Percentiles rank a stretch among this genome's conserved stretches.
phyloP scores from a whole-genome alignment of 2,888 invertebrate genomes.

The Anthoptus insignis region DNA sequence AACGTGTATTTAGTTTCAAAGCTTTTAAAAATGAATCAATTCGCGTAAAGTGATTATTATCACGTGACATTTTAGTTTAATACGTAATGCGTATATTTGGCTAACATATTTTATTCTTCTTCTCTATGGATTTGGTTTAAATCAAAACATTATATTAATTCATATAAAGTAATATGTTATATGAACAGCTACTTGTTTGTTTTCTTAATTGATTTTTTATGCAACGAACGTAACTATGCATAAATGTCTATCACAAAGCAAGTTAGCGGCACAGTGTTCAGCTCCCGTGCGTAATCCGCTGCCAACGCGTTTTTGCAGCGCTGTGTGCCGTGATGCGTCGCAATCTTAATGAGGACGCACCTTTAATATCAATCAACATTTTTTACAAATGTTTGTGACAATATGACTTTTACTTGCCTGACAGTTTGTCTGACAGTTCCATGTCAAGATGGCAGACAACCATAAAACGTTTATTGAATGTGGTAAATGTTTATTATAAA shows the following conservation, averaged over 20 bases:
- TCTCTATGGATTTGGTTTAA: too few relatives aligned
- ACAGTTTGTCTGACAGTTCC: too few relatives aligned
- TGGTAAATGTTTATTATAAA: slow-evolving; percentile 24
- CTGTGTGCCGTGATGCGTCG: neutral
- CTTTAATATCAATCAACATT: slow-evolving; percentile 22
- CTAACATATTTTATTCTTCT: too few relatives aligned
- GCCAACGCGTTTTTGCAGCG: neutral
- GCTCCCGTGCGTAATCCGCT: neutral
- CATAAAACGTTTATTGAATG: slow-evolving; percentile 30
- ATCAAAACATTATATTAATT: too few relatives aligned
- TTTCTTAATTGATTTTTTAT: too few relatives aligned
- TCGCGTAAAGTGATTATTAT: too few relatives aligned
- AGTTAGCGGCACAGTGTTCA: neutral
- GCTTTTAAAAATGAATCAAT: too few relatives aligned
- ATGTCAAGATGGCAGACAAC: slow-evolving; percentile 19
- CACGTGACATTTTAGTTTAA: too few relatives aligned
- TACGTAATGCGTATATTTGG: too few relatives aligned
- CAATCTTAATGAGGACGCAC: neutral
- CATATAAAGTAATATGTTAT: too few relatives aligned
- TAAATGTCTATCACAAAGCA: neutral
- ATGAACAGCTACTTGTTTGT: too few relatives aligned
- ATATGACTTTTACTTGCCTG: slow-evolving; percentile 20
- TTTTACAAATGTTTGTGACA: slow-evolving; percentile 26
- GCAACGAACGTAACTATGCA: neutral
- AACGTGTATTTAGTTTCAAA: too few relatives aligned